Conservation (phyloP, 1,140 invertebrate species). For the Heliconius hermathena region DNA sequence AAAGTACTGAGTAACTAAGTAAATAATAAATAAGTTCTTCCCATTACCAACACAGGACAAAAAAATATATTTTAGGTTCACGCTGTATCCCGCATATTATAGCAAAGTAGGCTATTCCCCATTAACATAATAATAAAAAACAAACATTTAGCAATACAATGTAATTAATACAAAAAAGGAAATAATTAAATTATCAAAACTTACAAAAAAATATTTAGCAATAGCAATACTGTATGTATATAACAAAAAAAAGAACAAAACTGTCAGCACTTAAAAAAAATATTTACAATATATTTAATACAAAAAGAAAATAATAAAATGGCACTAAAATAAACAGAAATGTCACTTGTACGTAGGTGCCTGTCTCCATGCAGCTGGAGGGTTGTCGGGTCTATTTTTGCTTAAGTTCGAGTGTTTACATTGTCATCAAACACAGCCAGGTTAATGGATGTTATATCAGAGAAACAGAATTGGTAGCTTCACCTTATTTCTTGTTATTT, state of each 20-base stretch:
- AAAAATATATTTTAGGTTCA: too few relatives aligned
- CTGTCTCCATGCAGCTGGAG: not conserved
- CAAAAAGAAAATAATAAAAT: not conserved
- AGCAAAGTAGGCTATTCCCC: too few relatives aligned
- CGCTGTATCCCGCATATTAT: too few relatives aligned
- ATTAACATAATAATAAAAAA: too few relatives aligned
- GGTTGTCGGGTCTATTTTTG: conserved; percentile 4
- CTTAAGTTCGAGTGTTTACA: conserved; percentile 12
- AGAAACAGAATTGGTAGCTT: not conserved
- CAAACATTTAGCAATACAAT: not conserved
- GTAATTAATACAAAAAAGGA: not conserved
- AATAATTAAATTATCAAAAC: not conserved
- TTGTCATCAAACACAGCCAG: not conserved
- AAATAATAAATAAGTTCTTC: too few relatives aligned
- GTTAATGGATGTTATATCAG: conserved; percentile 15
- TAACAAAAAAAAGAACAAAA: not conserved
- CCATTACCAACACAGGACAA: too few relatives aligned
- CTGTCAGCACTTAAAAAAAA: too few relatives aligned
- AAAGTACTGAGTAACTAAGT: too few relatives aligned
- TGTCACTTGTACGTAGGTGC: not conserved
- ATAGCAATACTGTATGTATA: too few relatives aligned
- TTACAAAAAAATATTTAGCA: too few relatives aligned
- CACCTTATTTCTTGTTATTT: conserved; percentile 7
- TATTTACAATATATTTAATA: not conserved
- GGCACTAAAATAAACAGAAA: not conserved